These are phyloP conservation scores for Orchestia grillus DNA, from an alignment of 1,140 invertebrate species.

Conservation along the genomic window DNA sequence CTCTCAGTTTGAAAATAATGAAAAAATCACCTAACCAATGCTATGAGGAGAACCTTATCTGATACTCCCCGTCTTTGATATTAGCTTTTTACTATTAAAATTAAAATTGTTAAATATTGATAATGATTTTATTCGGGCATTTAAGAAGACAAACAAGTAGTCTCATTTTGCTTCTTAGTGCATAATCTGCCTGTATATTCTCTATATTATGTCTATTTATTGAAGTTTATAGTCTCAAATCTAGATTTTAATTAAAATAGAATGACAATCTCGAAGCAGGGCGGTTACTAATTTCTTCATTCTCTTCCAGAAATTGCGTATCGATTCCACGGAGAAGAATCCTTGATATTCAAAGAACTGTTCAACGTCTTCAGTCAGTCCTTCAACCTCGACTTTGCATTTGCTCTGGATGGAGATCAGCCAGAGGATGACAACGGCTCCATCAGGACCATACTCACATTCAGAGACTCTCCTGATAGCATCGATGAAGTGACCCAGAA, in stretches of 20 bases:
- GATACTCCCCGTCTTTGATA: too few relatives aligned
- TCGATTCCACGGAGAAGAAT: conserved; percentile 15
- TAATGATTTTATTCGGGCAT: too few relatives aligned
- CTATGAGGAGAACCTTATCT: too few relatives aligned
- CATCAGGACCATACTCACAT: background rate
- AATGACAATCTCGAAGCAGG: background rate
- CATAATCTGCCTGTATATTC: too few relatives aligned
- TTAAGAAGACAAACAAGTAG: too few relatives aligned
- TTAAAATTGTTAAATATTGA: too few relatives aligned
- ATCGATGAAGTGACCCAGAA: background rate
- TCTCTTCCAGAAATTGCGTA: conserved; percentile 29
- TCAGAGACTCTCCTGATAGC: conserved; percentile 9
- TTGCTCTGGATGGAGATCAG: background rate
- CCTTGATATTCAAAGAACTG: background rate
- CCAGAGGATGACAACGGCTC: background rate
- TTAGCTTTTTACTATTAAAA: too few relatives aligned
- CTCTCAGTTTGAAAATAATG: too few relatives aligned
- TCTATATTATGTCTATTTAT: too few relatives aligned
- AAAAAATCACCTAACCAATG: too few relatives aligned
- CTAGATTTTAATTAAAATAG: background rate
- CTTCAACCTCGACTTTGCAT: background rate
- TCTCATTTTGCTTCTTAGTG: too few relatives aligned
- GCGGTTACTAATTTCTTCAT: background rate
- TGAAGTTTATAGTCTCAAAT: background rate
- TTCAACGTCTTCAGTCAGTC: background rate